Evolutionary conservation across 2,113 vertebrate species (phyloP).

Genomic region (Daphoenositta chrysoptera): DNA sequence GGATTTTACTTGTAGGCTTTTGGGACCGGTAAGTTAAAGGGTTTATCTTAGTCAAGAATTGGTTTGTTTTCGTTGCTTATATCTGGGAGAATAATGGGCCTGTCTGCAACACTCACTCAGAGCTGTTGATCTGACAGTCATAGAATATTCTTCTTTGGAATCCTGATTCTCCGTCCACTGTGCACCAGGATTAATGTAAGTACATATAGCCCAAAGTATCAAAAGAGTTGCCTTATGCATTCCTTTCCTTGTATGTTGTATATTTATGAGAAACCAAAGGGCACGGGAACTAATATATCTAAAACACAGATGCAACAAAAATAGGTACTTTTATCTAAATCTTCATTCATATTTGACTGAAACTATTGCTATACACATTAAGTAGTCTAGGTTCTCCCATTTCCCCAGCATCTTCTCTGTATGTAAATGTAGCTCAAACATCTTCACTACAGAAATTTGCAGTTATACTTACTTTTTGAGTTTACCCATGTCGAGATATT

Average conservation of each 20-base stretch:
- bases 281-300: not conserved
- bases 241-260: not conserved
- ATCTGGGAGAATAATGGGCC: not conserved
- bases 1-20: not conserved
- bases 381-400: not conserved
- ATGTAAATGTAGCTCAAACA: not conserved
- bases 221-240: not conserved
- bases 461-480: not conserved
- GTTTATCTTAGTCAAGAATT: not conserved
- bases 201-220: not conserved
- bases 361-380: not conserved
- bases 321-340: not conserved
- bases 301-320: not conserved
- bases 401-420: not conserved
- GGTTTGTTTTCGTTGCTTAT: not conserved
- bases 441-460: not conserved
- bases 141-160: not conserved
- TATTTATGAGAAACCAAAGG: not conserved
- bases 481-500: not conserved
- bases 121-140: not conserved
- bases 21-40: not conserved
- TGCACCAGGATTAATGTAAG: not conserved
- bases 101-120: not conserved
- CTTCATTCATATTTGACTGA: not conserved
- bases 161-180: not conserved